phyloP scores from a whole-genome alignment of 2,888 invertebrate genomes.

The Idaea dimidiata region DNA sequence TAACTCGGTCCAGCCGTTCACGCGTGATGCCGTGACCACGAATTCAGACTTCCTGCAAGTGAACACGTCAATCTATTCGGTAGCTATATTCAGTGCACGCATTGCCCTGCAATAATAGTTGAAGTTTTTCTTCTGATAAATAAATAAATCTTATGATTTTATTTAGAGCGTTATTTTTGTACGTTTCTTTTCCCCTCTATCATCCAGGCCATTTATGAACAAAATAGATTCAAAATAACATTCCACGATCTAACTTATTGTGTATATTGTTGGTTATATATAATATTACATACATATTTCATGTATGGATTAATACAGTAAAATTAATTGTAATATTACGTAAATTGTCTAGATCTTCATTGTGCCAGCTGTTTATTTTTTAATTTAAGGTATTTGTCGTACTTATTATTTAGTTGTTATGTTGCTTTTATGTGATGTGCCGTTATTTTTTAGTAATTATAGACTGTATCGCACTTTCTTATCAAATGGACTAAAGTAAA shows the following conservation, averaged over 20 bases:
- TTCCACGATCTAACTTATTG: slow-evolving; percentile 81
- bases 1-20: no score
- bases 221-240: slow-evolving; percentile 66
- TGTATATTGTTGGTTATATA: slow-evolving; percentile 71
- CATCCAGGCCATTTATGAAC: slow-evolving; percentile 40
- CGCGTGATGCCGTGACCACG: no score
- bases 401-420: slow-evolving; percentile 71
- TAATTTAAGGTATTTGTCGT: slow-evolving; percentile 72
- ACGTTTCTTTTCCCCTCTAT: slow-evolving; percentile 51
- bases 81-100: no score
- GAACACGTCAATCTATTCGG: no score
- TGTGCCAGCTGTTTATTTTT: slow-evolving; percentile 70
- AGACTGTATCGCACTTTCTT: not conserved
- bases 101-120: no score
- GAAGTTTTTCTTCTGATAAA: no score
- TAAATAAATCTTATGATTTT: slow-evolving; percentile 26
- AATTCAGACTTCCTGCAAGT: no score
- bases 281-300: slow-evolving; percentile 72
- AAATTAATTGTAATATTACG: slow-evolving; percentile 63
- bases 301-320: slow-evolving; percentile 68
- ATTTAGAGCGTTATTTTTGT: slow-evolving; percentile 66
- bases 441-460: slow-evolving; percentile 10
- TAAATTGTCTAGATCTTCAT: slow-evolving; percentile 77
- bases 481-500: no score
- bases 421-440: slow-evolving; percentile 67